Evolutionary conservation across 2,888 invertebrate species (phyloP).

Genomic region (Papilio demoleus): DNA sequence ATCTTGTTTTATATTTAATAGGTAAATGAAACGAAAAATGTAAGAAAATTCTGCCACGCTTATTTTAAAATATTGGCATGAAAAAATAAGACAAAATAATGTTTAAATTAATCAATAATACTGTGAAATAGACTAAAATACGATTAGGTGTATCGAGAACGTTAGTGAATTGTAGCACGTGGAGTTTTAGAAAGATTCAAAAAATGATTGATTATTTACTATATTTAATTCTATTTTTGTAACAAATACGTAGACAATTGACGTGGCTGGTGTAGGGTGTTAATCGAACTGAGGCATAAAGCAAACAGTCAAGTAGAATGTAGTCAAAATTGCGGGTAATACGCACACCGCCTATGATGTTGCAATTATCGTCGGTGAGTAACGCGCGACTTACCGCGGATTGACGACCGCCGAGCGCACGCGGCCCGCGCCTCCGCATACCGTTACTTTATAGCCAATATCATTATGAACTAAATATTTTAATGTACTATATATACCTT

Average conservation of each 20-base stretch:
- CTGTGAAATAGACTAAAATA: too few species aligned
- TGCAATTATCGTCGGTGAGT: conserved; percentile 28
- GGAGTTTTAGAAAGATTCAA: too few species aligned
- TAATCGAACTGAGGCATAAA: not conserved
- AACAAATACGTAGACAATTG: not conserved
- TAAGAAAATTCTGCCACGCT: too few species aligned
- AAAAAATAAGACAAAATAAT: too few species aligned
- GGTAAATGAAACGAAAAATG: too few species aligned
- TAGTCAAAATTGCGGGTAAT: conserved; percentile 24
- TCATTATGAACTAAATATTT: conserved; percentile 14
- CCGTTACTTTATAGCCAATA: conserved; percentile 19
- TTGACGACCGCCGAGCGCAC: conserved; percentile 7
- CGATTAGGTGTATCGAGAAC: too few species aligned
- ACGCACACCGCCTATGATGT: conserved; percentile 20
- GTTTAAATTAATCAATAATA: too few species aligned
- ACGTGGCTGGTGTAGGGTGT: not conserved
- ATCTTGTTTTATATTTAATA: too few species aligned
- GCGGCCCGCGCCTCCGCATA: conserved; percentile 13
- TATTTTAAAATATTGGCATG: too few species aligned
- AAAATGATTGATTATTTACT: too few species aligned
- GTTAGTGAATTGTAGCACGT: too few species aligned
- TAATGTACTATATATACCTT: not conserved
- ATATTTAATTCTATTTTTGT: too few species aligned
- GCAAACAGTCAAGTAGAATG: conserved; percentile 8
- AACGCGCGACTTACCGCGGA: not conserved